A percentile compares a stretch with the other conserved stretches of the same genome.
phyloP scores from a whole-genome alignment of 2,797 vertebrate species.

The Harpagifer antarcticus region DNA sequence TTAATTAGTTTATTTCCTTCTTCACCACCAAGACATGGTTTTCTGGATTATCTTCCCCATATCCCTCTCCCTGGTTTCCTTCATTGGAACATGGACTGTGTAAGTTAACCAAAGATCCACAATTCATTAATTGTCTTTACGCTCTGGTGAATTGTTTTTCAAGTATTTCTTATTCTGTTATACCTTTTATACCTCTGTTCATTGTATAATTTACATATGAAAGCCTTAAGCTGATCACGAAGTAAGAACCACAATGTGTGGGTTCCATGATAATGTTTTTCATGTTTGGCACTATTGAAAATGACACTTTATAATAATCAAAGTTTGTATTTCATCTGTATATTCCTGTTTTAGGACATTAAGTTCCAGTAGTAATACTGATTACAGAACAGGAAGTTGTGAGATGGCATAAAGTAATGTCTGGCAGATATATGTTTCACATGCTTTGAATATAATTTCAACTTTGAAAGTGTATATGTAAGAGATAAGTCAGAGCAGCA shows the following conservation, averaged over 20 bases:
- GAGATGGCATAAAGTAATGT: neutral
- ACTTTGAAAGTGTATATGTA: neutral
- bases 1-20: slow-evolving; percentile 6
- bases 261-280: neutral
- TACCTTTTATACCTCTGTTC: neutral
- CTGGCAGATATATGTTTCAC: neutral
- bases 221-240: neutral
- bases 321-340: neutral
- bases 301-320: neutral
- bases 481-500: neutral
- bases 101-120: slow-evolving; percentile 74
- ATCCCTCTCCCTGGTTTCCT: slow-evolving; percentile 78
- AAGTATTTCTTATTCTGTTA: neutral
- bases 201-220: slow-evolving; percentile 8
- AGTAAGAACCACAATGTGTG: neutral
- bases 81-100: slow-evolving; percentile 85
- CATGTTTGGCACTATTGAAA: neutral
- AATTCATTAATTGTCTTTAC: slow-evolving; percentile 16
- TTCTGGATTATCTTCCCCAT: slow-evolving; percentile 84
- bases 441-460: neutral
- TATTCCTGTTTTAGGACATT: neutral
- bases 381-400: slow-evolving; percentile 1
- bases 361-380: neutral
- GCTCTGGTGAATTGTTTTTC: neutral
- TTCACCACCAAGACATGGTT: slow-evolving; percentile 71